A percentile compares a stretch with the other conserved stretches of the same genome.
phyloP scores from a whole-genome alignment of 2,113 vertebrate species.

The Vireo altiloquus region DNA sequence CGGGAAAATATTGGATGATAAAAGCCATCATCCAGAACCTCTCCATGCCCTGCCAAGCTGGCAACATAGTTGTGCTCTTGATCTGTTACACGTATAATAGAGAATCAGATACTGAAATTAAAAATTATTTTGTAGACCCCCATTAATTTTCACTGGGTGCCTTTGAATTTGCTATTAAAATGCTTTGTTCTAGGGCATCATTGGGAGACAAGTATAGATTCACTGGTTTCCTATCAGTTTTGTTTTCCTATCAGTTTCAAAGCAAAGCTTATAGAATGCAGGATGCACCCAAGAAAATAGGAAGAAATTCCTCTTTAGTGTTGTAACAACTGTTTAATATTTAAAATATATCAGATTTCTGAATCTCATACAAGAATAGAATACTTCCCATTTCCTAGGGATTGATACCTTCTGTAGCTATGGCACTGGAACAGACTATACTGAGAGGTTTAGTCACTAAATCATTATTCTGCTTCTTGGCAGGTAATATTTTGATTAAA shows the following conservation, averaged over 20 bases:
- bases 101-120: neutral
- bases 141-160: neutral
- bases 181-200: neutral
- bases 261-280: no score
- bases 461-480: neutral
- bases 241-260: neutral
- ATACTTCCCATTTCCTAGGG: neutral
- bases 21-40: neutral
- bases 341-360: neutral
- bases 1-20: neutral
- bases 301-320: neutral
- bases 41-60: neutral
- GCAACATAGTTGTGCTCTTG: neutral
- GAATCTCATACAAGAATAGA: neutral
- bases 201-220: neutral
- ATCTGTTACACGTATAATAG: neutral
- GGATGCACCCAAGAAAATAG: neutral
- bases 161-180: neutral
- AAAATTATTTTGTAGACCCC: neutral
- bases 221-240: neutral
- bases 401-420: neutral
- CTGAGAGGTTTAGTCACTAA: neutral
- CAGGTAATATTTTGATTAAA: conserved; percentile 1
- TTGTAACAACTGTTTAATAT: neutral
- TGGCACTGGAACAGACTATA: neutral